These are phyloP conservation scores for Eristalis intricaria DNA, from an alignment of 2,888 invertebrate genomes.

Conservation along the genomic window DNA sequence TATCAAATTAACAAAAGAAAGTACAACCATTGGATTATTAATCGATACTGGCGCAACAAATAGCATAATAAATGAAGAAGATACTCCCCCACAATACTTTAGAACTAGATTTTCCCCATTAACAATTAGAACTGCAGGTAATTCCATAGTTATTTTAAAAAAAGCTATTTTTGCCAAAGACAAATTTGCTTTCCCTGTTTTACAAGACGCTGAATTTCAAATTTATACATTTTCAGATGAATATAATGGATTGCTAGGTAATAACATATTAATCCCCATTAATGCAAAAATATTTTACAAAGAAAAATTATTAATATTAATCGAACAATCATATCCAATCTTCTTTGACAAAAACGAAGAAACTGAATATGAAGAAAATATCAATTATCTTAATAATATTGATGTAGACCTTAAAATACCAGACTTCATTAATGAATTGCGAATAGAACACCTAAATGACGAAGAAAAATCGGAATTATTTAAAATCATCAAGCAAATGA, in stretches of 20 bases:
- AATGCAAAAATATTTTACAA: background rate
- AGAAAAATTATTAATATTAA: constrained; percentile 12
- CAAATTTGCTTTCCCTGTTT: background rate
- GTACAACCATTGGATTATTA: background rate
- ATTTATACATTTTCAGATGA: no score
- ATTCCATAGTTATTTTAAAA: background rate
- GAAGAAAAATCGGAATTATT: background rate
- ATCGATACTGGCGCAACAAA: constrained; percentile 8
- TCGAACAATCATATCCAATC: constrained; percentile 3
- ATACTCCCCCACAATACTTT: background rate
- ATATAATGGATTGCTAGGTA: no score
- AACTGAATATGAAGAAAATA: constrained; percentile 5
- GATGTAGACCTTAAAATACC: constrained; percentile 12
- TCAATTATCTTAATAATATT: background rate
- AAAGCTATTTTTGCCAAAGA: constrained; percentile 2
- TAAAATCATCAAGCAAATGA: background rate
- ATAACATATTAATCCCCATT: background rate
- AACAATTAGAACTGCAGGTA: background rate
- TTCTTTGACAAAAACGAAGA: constrained; percentile 20
- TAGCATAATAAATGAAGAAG: constrained; percentile 20
- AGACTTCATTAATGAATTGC: constrained; percentile 5
- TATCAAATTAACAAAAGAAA: constrained; percentile 6
- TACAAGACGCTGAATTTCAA: no score
- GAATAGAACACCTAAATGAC: constrained; percentile 7
- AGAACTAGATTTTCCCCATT: background rate